Base-by-base conservation (phyloP, 2,888 invertebrate species). In the Rotaria sp. region DNA sequence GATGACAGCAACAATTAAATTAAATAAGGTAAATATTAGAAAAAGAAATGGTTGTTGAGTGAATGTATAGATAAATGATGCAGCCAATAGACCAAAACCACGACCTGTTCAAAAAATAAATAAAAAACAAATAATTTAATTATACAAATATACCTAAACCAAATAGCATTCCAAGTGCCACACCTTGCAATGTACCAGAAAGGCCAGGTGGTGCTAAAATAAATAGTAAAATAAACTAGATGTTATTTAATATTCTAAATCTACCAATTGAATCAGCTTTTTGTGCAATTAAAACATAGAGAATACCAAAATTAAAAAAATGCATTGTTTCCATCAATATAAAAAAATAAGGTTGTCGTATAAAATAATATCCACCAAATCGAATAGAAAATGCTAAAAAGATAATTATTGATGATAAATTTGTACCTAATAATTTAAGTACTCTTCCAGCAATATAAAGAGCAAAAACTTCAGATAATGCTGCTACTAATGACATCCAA, bases 291-390 rank as follows among this genome's bases (percentile, higher is more conserved):
- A 80, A 38, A 21, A 80, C 45, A n/a, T 45, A 80, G 15, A 41
- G 41, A 45, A 80, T 80, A 5, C 80, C 80, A n/a, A 80, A 80
- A 45, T 26, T 45, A 45, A 80, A 80, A 45, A 45, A 80, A n/a
- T 80, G 80, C 26, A 80, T n/a, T 35, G 80, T n/a, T 45, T 80
- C 80, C 45, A 80, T 45, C 13, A 2, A n/a, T 45, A 80, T 24
- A 45, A n/a, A n/a, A 80, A 4, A n/a, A 26, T 80, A 45, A 5
- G 80, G 80, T 45, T 18, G 45, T 45, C n/a, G 24, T 5, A 80
- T 80, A 1, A n/a, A 80, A 45, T 80, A 80, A 8, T 80, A 80
- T 21, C 80, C 45, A 45, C 45, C n/a, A 13, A 80, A 80, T 45
- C 80, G 41, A 15, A 45, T 15, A 13, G 24, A 11, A 80, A 45